Evolutionary conservation across 1,140 invertebrate genomes (phyloP).

Genomic region (Zaprionus taronus): DNA sequence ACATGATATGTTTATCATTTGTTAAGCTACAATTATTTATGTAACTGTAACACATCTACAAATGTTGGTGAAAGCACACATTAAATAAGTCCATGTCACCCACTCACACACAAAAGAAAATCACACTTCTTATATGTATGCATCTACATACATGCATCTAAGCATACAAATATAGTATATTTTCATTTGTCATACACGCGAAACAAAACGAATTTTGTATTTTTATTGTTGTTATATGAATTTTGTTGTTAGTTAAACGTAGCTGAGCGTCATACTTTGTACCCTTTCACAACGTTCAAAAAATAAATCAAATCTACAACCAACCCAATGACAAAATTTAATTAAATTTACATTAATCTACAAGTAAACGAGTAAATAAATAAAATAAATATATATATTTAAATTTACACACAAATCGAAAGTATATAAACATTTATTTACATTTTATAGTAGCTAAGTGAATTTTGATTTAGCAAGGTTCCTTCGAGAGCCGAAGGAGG

Average conservation of each 20-base stretch:
- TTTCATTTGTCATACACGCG: conserved; percentile 62
- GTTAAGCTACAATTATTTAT: conserved; percentile 55
- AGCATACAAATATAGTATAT: conserved; percentile 42
- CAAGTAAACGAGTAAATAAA: conserved; percentile 28
- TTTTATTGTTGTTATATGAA: conserved; percentile 75
- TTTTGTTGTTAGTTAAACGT: conserved; percentile 77
- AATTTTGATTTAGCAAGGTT: conserved; percentile 42
- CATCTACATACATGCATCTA: not conserved
- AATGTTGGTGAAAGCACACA: conserved; percentile 26
- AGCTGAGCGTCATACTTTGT: conserved; percentile 77
- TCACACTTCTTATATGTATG: conserved; percentile 3
- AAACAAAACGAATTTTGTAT: conserved; percentile 50
- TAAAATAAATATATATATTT: conserved; percentile 36
- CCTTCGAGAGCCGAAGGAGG: not conserved
- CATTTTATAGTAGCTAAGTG: conserved; percentile 45
- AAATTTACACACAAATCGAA: conserved; percentile 40
- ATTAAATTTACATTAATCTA: conserved; percentile 63
- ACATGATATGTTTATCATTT: conserved; percentile 24
- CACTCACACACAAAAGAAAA: conserved; percentile 23
- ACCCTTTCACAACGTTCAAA: conserved; percentile 65
- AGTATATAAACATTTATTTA: conserved; percentile 52
- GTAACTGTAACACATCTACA: conserved; percentile 1
- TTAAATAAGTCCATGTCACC: conserved; percentile 36
- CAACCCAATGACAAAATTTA: conserved; percentile 73
- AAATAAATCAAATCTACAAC: conserved; percentile 76